Evolutionary conservation across 2,113 vertebrate species (phyloP).

Genomic region (Polyodon spathula): DNA sequence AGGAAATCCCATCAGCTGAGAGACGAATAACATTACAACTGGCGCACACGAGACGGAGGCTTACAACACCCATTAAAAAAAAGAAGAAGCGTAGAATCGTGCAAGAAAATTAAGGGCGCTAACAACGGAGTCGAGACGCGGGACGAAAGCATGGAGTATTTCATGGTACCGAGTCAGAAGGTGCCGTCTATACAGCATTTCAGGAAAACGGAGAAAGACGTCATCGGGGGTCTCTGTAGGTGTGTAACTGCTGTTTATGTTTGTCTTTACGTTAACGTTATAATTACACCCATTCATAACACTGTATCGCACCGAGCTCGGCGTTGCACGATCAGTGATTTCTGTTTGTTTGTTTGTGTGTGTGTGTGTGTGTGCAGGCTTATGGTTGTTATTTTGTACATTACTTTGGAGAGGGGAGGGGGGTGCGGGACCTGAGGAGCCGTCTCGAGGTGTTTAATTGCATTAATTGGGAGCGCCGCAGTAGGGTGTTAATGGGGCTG

Average conservation of each 20-base stretch:
- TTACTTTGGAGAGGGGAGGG: slow-evolving; percentile 53
- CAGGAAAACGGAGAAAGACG: slow-evolving; percentile 95
- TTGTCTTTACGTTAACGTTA: slow-evolving; percentile 2
- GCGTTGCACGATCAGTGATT: slow-evolving; percentile 7
- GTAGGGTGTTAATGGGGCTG: not conserved
- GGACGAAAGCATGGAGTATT: slow-evolving; percentile 86
- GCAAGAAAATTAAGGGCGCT: slow-evolving; percentile 11
- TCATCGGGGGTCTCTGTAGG: slow-evolving; percentile 92
- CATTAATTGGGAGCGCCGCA: not conserved
- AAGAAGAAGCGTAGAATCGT: slow-evolving; percentile 19
- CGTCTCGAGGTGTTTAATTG: slow-evolving; percentile 13
- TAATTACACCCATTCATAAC: not conserved
- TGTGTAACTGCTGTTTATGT: slow-evolving; percentile 49
- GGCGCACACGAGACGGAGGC: slow-evolving; percentile 36
- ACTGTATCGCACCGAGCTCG: not conserved
- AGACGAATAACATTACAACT: slow-evolving; percentile 70
- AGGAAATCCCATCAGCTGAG: slow-evolving; percentile 76
- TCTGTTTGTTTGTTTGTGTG: slow-evolving; percentile 23
- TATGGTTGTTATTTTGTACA: slow-evolving; percentile 44
- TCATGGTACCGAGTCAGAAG: slow-evolving; percentile 95
- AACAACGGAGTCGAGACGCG: slow-evolving; percentile 46
- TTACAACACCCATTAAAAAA: slow-evolving; percentile 22
- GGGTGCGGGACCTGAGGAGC: slow-evolving; percentile 24
- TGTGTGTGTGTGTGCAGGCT: slow-evolving; percentile 38
- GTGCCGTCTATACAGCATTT: slow-evolving; percentile 90